Conservation (phyloP, 1,140 invertebrate species). For the Drosophila tsacasi region DNA sequence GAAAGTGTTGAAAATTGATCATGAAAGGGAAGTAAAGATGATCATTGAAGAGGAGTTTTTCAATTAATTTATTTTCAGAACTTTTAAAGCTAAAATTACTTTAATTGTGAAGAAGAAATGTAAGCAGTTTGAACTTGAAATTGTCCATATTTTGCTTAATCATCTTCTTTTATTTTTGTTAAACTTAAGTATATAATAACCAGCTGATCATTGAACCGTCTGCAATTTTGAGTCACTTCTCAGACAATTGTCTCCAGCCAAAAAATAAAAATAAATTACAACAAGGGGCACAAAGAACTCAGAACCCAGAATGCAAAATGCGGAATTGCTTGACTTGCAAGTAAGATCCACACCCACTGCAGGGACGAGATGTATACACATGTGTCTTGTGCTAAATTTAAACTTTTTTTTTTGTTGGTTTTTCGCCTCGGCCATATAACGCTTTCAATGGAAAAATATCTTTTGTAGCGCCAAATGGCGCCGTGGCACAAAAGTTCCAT, state of each 20-base stretch:
- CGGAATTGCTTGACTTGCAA: slow-evolving; percentile 45
- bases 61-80: neutral
- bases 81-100: neutral
- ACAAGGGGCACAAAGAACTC: slow-evolving; percentile 45
- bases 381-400: slow-evolving; percentile 79
- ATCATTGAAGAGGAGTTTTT: slow-evolving; percentile 48
- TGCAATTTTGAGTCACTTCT: slow-evolving; percentile 37
- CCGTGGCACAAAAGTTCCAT: slow-evolving; percentile 74
- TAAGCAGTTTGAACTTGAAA: neutral
- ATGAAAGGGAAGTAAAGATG: slow-evolving; percentile 17
- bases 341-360: slow-evolving; percentile 48
- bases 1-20: slow-evolving; percentile 6
- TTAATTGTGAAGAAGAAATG: neutral
- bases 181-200: slow-evolving; percentile 3
- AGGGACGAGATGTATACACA: slow-evolving; percentile 41
- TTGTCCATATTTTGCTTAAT: neutral
- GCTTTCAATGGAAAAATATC: slow-evolving; percentile 82
- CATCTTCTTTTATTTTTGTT: neutral
- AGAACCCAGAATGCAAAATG: slow-evolving; percentile 45
- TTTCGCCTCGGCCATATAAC: slow-evolving; percentile 34
- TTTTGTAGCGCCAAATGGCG: slow-evolving; percentile 82
- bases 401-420: slow-evolving; percentile 33
- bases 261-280: slow-evolving; percentile 31
- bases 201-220: slow-evolving; percentile 62
- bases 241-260: slow-evolving; percentile 62